These are phyloP conservation scores for Linurgus olivaceus DNA, from an alignment of 2,797 vertebrate genomes.

Conservation along the genomic window DNA sequence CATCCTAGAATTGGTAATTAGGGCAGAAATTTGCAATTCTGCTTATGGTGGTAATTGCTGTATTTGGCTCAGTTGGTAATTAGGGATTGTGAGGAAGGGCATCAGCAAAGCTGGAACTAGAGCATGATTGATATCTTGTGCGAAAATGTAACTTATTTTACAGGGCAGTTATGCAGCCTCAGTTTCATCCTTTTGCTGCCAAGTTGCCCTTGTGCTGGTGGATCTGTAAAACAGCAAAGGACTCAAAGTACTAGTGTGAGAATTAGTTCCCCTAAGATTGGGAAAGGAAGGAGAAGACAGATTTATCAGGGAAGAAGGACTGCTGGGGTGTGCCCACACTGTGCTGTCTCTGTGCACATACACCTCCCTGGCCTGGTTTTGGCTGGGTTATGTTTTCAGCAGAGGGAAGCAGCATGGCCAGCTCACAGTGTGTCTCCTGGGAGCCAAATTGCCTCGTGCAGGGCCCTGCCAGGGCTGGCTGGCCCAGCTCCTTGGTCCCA, in stretches of 20 bases:
- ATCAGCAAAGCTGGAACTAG: slow-evolving; percentile 14
- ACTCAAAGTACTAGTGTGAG: not conserved
- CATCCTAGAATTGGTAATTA: slow-evolving; percentile 35
- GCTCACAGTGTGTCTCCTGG: not conserved
- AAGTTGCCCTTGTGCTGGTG: not conserved
- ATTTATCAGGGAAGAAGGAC: not conserved
- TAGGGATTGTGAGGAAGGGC: not conserved
- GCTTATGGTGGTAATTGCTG: not conserved
- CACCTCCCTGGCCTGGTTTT: fast-evolving
- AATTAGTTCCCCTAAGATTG: not conserved
- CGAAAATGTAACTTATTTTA: not conserved
- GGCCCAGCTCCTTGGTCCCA: not conserved
- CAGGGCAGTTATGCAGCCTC: not conserved
- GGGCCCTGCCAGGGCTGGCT: not conserved
- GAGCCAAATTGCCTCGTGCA: fast-evolving
- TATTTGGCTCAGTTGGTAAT: slow-evolving; percentile 7
- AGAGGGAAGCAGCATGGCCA: not conserved
- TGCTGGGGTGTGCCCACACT: fast-evolving
- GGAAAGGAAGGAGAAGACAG: not conserved
- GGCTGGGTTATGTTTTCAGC: not conserved
- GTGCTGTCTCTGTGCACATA: fast-evolving
- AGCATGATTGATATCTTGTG: slow-evolving; percentile 7
- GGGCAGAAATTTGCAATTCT: slow-evolving; percentile 38
- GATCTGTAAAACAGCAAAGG: not conserved
- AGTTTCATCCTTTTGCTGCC: not conserved